Evolutionary conservation across 2,797 vertebrate species (phyloP).

Genomic region (Eutrigla gurnardus): DNA sequence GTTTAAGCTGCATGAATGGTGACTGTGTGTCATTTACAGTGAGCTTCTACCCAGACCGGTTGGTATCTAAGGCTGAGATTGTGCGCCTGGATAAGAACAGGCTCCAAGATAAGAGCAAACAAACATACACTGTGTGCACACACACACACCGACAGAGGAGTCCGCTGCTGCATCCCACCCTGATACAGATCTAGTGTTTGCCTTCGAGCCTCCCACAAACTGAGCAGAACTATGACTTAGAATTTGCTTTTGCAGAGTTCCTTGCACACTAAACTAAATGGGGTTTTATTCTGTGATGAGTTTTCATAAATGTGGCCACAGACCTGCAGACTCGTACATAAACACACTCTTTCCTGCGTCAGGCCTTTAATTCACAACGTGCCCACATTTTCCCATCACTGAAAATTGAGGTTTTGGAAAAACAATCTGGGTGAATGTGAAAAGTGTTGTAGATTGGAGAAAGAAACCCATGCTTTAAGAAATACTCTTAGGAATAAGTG

Average conservation of each 20-base stretch:
- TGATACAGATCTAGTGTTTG: conserved; percentile 66
- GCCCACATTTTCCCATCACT: neutral
- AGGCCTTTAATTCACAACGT: neutral
- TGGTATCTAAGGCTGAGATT: conserved; percentile 44
- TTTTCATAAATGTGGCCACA: neutral
- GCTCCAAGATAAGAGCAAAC: conserved; percentile 50
- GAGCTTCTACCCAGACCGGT: conserved; percentile 6
- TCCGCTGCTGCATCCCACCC: conserved; percentile 38
- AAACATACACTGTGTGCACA: conserved; percentile 39
- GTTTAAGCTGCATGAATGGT: conserved; percentile 41
- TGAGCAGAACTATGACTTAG: conserved; percentile 4
- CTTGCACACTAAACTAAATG: neutral
- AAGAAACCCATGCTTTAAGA: neutral
- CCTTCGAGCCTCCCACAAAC: conserved; percentile 47
- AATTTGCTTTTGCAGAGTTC: conserved; percentile 10
- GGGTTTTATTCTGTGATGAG: conserved; percentile 11
- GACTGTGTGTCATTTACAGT: conserved; percentile 62
- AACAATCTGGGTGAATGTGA: neutral
- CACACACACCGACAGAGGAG: conserved; percentile 21
- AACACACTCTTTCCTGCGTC: neutral
- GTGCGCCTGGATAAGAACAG: conserved; percentile 36
- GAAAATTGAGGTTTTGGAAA: neutral
- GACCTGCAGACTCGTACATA: neutral
- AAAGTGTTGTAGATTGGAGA: neutral
- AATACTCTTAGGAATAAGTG: neutral